A percentile compares a stretch with the other conserved stretches of the same genome.
Evolutionary conservation across 2,888 invertebrate species (phyloP).

Genomic region (Taenaris catops): DNA sequence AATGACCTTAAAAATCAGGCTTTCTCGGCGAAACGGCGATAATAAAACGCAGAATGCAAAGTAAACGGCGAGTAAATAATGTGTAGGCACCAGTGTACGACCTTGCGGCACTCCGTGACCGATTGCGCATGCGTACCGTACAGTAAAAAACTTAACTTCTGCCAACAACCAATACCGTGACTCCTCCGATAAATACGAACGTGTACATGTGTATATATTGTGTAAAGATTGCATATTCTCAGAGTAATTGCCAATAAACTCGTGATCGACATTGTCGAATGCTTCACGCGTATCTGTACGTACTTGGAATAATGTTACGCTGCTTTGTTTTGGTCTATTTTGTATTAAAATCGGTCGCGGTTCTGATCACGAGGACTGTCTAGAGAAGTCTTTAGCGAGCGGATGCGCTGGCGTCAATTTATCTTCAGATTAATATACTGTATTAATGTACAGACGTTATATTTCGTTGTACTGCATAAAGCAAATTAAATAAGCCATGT

Average conservation of each 20-base stretch:
- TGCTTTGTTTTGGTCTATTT: slow-evolving; percentile 3
- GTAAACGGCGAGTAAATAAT: slow-evolving; percentile 20
- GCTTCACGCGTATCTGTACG: slow-evolving; percentile 7
- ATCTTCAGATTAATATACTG: too few relatives aligned
- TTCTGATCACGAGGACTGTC: too few relatives aligned
- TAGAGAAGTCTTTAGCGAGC: too few relatives aligned
- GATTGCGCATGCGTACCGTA: slow-evolving; percentile 38
- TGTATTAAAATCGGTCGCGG: too few relatives aligned
- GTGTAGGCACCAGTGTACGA: slow-evolving; percentile 31
- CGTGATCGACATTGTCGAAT: slow-evolving; percentile 15
- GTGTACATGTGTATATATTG: slow-evolving; percentile 5
- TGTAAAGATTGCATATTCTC: slow-evolving; percentile 12
- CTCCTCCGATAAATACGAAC: slow-evolving; percentile 19
- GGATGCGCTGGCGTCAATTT: too few relatives aligned
- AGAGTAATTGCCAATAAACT: slow-evolving; percentile 9
- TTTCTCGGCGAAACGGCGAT: slow-evolving; percentile 11
- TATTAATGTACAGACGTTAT: too few relatives aligned
- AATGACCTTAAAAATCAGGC: slow-evolving; percentile 17
- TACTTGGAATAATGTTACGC: slow-evolving; percentile 9
- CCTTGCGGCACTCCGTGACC: slow-evolving; percentile 52
- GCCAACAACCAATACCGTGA: slow-evolving; percentile 36
- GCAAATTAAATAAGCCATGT: too few relatives aligned
- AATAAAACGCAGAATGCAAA: slow-evolving; percentile 17
- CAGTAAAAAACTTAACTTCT: slow-evolving; percentile 47
- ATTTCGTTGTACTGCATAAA: too few relatives aligned